A percentile compares a stretch with the other conserved stretches of the same genome.
phyloP scores from a whole-genome alignment of 2,797 vertebrate genomes.

The Valencia hispanica region DNA sequence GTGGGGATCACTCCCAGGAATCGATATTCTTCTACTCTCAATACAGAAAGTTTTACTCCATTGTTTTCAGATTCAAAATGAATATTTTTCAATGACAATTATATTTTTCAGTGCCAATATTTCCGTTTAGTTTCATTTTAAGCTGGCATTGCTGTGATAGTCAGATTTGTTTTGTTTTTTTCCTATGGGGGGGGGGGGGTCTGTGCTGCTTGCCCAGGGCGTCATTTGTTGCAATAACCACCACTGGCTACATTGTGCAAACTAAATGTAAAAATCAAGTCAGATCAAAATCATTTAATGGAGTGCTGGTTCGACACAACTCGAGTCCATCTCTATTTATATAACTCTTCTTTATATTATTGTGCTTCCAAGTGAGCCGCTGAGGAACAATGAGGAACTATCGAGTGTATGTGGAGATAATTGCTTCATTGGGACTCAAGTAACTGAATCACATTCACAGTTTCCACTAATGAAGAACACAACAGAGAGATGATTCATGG shows the following conservation, averaged over 20 bases:
- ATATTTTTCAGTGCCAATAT: no score
- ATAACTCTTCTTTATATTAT: background rate
- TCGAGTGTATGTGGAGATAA: conserved; percentile 1
- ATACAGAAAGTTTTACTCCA: no score
- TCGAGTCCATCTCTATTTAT: background rate
- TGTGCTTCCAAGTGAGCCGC: background rate
- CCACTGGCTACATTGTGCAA: background rate
- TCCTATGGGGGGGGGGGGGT: no score
- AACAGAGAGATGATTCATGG: conserved; percentile 16
- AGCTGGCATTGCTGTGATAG: no score
- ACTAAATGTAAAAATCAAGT: background rate
- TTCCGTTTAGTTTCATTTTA: no score
- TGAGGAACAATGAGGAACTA: background rate
- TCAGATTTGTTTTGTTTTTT: no score
- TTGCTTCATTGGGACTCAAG: conserved; percentile 5
- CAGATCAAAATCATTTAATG: background rate
- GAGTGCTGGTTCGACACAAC: background rate
- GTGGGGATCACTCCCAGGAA: no score
- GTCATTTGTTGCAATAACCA: no score
- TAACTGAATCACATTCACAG: background rate
- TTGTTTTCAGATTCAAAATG: no score
- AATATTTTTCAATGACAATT: no score
- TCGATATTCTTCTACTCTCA: no score
- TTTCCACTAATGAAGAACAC: conserved; percentile 8
- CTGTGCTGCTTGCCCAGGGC: no score